phyloP scores from a whole-genome alignment of 1,140 invertebrate genomes.

The Zaprionus taronus region DNA sequence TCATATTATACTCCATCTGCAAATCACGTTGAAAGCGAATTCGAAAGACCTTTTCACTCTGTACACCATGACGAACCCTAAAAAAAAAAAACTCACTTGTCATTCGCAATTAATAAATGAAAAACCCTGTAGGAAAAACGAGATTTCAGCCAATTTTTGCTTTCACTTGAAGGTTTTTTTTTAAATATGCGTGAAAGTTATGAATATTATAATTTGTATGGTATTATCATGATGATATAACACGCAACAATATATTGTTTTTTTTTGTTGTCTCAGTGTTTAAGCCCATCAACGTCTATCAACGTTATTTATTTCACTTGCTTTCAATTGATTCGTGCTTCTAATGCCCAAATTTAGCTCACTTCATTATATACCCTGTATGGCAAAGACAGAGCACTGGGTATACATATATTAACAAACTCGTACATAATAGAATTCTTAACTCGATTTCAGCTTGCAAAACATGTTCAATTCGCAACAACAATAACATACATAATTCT shows the following conservation, averaged over 20 bases:
- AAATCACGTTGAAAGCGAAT: background rate
- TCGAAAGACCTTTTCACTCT: background rate
- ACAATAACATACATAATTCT: no score
- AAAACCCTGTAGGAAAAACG: background rate
- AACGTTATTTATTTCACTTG: constrained; percentile 11
- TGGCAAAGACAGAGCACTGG: background rate
- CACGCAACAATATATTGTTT: background rate
- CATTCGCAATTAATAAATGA: constrained; percentile 1
- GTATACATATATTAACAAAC: background rate
- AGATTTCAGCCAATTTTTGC: background rate
- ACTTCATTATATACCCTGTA: constrained; percentile 10
- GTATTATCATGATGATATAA: background rate
- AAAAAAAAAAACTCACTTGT: background rate
- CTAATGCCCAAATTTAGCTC: constrained; percentile 11
- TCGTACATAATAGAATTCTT: no score
- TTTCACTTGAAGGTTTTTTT: background rate
- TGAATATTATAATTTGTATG: constrained; percentile 6
- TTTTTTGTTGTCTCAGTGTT: constrained; percentile 1
- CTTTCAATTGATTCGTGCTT: constrained; percentile 25
- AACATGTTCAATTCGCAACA: background rate
- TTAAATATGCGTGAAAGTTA: background rate
- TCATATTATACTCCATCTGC: background rate
- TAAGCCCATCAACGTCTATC: background rate
- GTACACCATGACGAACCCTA: background rate
- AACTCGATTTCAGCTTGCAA: background rate